Percentiles rank a stretch among this genome's conserved stretches.
These are phyloP conservation scores for Drosophila nigrodunni DNA, from an alignment of 1,140 invertebrate species.

Conservation along the genomic window DNA sequence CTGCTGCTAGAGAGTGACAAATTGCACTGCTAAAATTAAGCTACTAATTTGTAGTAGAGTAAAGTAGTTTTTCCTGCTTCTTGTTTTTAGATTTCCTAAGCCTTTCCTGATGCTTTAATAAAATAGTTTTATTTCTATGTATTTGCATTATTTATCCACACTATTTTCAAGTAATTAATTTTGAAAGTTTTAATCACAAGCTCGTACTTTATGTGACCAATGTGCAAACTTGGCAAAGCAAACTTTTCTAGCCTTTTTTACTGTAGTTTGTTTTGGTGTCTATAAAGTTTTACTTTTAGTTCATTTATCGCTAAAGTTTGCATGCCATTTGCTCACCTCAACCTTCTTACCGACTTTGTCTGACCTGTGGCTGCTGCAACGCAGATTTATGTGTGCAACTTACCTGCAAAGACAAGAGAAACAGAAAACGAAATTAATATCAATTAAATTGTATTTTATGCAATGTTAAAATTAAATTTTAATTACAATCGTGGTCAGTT, in stretches of 20 bases:
- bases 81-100: too few relatives aligned
- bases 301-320: conserved; percentile 26
- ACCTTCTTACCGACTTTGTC: neutral
- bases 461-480: conserved; percentile 70
- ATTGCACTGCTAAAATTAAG: neutral
- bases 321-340: conserved; percentile 22
- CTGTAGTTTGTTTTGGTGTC: conserved; percentile 6
- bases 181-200: conserved; percentile 18
- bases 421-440: conserved; percentile 66
- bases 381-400: conserved; percentile 23
- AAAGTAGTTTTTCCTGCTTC: too few relatives aligned
- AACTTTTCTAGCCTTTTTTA: conserved; percentile 6
- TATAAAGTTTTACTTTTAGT: conserved; percentile 34
- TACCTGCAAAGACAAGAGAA: conserved; percentile 57
- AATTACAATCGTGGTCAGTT: conserved; percentile 67
- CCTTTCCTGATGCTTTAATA: neutral
- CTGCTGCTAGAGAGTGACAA: neutral
- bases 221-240: conserved; percentile 6
- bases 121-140: neutral
- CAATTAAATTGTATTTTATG: conserved; percentile 64
- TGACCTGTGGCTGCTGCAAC: conserved; percentile 1
- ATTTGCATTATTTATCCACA: neutral
- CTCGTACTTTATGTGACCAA: neutral
- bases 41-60: too few relatives aligned
- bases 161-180: conserved; percentile 16